These are phyloP conservation scores for Tiliacea citrago DNA, from an alignment of 2,888 invertebrate species.

Conservation along the genomic window DNA sequence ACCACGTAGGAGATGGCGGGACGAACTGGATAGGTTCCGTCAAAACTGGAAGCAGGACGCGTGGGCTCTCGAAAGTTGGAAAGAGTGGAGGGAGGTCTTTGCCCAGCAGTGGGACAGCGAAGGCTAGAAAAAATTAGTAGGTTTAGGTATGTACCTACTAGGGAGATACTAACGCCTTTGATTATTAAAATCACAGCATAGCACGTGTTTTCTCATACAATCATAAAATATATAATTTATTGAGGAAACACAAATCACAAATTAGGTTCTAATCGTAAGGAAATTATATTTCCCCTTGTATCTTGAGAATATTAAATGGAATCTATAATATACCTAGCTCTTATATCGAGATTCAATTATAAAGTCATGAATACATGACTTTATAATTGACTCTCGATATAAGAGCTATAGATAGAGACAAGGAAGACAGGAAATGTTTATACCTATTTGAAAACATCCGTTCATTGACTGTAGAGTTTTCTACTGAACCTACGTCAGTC, in stretches of 20 bases:
- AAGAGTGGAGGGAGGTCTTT: too few relatives aligned
- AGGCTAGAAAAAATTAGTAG: too few relatives aligned
- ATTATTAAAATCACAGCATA: neutral
- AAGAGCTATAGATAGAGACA: conserved; percentile 27
- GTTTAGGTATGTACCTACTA: neutral
- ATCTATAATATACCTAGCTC: conserved; percentile 40
- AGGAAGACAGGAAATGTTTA: conserved; percentile 39
- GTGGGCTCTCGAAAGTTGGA: too few relatives aligned
- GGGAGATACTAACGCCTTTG: neutral
- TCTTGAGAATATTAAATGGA: conserved; percentile 58
- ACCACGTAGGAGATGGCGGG: too few relatives aligned
- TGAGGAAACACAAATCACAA: conserved; percentile 52
- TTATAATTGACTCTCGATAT: conserved; percentile 16
- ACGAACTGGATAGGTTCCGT: too few relatives aligned
- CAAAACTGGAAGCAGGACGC: too few relatives aligned
- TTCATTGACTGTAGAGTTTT: neutral
- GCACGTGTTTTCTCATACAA: conserved; percentile 16
- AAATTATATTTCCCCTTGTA: conserved; percentile 53
- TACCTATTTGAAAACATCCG: conserved; percentile 19
- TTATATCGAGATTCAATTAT: too few relatives aligned
- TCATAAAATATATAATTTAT: conserved; percentile 43
- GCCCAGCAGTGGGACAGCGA: too few relatives aligned
- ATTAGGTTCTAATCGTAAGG: conserved; percentile 47
- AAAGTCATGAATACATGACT: conserved; percentile 43
- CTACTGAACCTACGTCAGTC: neutral